phyloP scores from a whole-genome alignment of 2,113 vertebrate species.

The Dendropsophus ebraccatus region DNA sequence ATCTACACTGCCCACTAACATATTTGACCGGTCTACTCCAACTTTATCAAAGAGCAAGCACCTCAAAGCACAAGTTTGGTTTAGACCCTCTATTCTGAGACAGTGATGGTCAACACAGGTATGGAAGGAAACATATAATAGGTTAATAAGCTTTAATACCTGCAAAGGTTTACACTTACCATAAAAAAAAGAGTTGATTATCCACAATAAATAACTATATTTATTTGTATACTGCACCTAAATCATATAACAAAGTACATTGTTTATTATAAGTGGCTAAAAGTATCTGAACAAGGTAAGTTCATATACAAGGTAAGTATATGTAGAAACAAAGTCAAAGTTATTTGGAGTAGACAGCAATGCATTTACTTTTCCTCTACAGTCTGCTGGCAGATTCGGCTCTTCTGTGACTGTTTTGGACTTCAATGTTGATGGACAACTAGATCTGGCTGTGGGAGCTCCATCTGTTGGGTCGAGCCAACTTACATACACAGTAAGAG shows the following conservation, averaged over 20 bases:
- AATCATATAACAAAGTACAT: not conserved
- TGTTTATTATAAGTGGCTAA: not conserved
- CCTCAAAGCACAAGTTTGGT: not conserved
- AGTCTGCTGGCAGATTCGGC: constrained; percentile 79
- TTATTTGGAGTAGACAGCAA: not conserved
- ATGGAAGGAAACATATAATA: not conserved
- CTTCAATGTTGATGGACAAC: constrained; percentile 74
- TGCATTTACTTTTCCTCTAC: constrained; percentile 27
- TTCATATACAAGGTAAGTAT: not conserved
- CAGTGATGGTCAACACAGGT: not conserved
- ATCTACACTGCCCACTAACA: too few species aligned
- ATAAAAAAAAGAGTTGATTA: not conserved
- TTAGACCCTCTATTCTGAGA: not conserved
- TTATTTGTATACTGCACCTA: too few species aligned
- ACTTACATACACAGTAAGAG: constrained; percentile 72
- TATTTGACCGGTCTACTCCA: too few species aligned
- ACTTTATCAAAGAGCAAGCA: too few species aligned
- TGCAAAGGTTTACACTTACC: not conserved
- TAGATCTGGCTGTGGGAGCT: constrained; percentile 75
- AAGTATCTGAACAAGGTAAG: not conserved
- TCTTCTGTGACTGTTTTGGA: constrained; percentile 76
- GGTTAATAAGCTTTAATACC: not conserved
- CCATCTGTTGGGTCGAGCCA: constrained; percentile 74
- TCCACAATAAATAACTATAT: not conserved
- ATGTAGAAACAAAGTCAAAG: not conserved